phyloP scores from a whole-genome alignment of 1,140 invertebrate genomes.

The Cotesia glomerata region DNA sequence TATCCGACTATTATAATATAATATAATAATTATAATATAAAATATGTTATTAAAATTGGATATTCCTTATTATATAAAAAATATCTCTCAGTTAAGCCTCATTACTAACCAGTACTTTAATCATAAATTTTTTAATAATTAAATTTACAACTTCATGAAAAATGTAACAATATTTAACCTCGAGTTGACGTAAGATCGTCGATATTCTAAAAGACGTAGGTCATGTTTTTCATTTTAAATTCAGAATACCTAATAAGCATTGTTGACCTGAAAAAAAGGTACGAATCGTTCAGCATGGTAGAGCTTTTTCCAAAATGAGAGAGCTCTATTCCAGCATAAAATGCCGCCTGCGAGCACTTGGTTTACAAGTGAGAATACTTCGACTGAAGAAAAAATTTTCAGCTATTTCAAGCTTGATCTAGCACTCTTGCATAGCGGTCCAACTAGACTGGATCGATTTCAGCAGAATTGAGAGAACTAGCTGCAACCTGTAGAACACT shows the following conservation, averaged over 20 bases:
- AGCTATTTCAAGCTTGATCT: neutral
- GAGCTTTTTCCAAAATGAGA: neutral
- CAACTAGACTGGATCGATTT: neutral
- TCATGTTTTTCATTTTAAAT: neutral
- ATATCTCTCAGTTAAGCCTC: too few relatives aligned
- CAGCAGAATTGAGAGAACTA: neutral
- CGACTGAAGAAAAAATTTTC: neutral
- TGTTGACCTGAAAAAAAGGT: neutral
- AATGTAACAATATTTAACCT: neutral
- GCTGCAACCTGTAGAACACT: conserved; percentile 22
- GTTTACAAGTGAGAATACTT: neutral
- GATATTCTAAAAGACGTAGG: neutral
- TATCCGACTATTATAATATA: too few relatives aligned
- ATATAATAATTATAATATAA: too few relatives aligned
- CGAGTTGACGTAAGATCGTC: neutral
- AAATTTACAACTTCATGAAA: neutral
- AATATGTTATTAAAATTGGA: too few relatives aligned
- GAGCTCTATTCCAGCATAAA: neutral
- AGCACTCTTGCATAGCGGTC: neutral
- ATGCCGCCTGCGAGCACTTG: neutral
- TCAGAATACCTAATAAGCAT: neutral
- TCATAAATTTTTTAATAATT: too few relatives aligned
- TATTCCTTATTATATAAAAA: too few relatives aligned
- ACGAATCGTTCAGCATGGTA: neutral
- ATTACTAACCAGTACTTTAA: too few relatives aligned